Base-by-base conservation (phyloP, 2,797 vertebrate genomes). In the Triplophysa yarkandensis region DNA sequence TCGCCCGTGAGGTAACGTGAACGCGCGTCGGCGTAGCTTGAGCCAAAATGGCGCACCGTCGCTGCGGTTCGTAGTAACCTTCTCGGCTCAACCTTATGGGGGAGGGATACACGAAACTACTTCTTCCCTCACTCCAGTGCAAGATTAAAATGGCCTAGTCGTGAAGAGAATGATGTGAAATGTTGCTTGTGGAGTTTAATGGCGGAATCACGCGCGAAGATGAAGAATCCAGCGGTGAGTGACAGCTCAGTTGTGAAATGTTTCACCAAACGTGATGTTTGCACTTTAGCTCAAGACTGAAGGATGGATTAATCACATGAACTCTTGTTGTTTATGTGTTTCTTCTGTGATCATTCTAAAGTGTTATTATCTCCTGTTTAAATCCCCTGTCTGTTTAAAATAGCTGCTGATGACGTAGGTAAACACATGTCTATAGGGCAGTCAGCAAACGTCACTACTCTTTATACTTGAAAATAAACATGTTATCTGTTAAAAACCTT, bases 171-270 rank as follows among this genome's bases (percentile, higher is more conserved):
- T 19, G 52, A 86, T 90, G 88, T 82, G 79, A 83, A 83, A 76
- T 48, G 43, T 57, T 50, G 41, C 54, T 82, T 74, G 78, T 68
- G 84, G 79, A 83, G 80, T 86, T 88, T 64, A 46, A 58, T 81
- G 74, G 73, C 72, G 82, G 82, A 83, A 79, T 84, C 68, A 78
- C 62, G 68, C 80, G 30, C 61, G 54, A 75, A 50, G 63, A 92
- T 92, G 92, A 89, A 87, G 87, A 87, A 87, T 88, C 89, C 87
- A 85, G 85, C 85, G 86, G 92, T 92, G 88, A 92, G 91, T 89
- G 46, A 50, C 60, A 61, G 74, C 72, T 61, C 39, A 68, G 68
- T 62, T 57, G 66, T 57, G 23, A 79, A 82, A 85, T 86, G 70
- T 79, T 63, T 55, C 62, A 54, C 36, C 74, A 76, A 82, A 78